Evolutionary conservation across 2,888 invertebrate genomes (phyloP), one percentile per base, ranked within the genome.

Genomic region (Agrilus cyanescens): DNA sequence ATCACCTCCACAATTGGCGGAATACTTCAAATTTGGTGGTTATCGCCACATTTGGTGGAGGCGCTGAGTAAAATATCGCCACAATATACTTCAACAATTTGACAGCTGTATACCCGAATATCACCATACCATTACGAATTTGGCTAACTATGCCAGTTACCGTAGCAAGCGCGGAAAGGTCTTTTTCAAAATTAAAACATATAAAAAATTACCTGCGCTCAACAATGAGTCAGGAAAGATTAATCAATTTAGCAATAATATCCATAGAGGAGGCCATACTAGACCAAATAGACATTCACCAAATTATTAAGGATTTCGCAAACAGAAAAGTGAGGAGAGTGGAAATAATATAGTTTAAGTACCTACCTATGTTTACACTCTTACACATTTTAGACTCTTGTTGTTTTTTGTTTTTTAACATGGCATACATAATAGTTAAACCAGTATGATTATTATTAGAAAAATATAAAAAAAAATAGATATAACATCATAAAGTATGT

Each of bases 231-330:
- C 44, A 44, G 13, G 44, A 44, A 31, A 44, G 40, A 36, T 16
- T 44, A 14, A 36, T 31, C n/a, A 32, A 40, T 35, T 37, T 40
- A 12, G 44, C 36, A 40, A 35, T 44, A 18, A 32, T 44, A 29
- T 40, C 36, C 12, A 44, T 44, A 35, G 44, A 36, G 40, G 44
- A 37, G 37, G 47, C 41, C 38, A 43, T 48, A 47, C 38, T 43
- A 45, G 45, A 48, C 37, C 41, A 43, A 13, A 33, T 12, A 33
- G 33, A 35, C 8, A 35, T 48, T 40, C 40, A 44, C 41, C 44
- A 49, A 38, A 46, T 18, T 39, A 49, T 50, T 34, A 46, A 49
- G 38, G 44, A 50, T 44, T 49, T 50, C 41, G 43, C 46, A 40
- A 46, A 41, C 45, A 45, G 41, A 42, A 45, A 45, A 47, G 42